Evolutionary conservation across 2,888 invertebrate genomes (phyloP), one percentile per base, ranked within the genome.

Genomic region (Ferrisia virgata): DNA sequence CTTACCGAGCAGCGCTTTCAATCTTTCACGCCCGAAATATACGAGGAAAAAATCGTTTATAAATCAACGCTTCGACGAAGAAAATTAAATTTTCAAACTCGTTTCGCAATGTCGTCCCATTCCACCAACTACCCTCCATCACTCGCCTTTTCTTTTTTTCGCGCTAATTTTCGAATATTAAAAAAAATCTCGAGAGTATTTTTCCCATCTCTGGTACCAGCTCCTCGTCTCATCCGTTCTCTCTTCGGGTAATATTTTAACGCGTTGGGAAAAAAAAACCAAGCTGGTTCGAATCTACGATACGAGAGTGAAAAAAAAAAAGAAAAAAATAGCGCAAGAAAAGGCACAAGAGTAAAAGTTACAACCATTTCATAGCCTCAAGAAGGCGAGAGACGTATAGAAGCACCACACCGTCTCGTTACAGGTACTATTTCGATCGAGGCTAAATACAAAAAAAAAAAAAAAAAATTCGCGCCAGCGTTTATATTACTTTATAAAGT

Each of bases 381-480:
- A 40, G 58, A 58, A 6, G 4, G n/a, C 6, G 31, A 13, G 69
- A 69, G 31, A n/a, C n/a, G n/a, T n/a, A n/a, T n/a, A n/a, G n/a
- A n/a, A n/a, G n/a, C n/a, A n/a, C n/a, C n/a, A n/a, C n/a, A n/a
- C n/a, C n/a, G n/a, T n/a, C n/a, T n/a, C n/a, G n/a, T n/a, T 28
- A 36, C 33, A 15, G 72, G 72, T 72, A 47, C 22, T 18, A 36
- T 76, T 76, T 76, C 72, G 31, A 76, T 76, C 72, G 72, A 76
- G 72, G 72, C 72, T 31, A 18, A 8, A 18, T 53, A 28, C 33
- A 76, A 25, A 76, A 76, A 76, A 18, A 18, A 8, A 18, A 18
- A 28, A 76, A 76, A 25, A 76, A 76, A 76, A 18, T 76, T 76
- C 72, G 72, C 72, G 69, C 31, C 31, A 33, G 69, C 69, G 72